Conservation (phyloP, 2,113 vertebrate genomes). For the Anarrhichthys ocellatus region DNA sequence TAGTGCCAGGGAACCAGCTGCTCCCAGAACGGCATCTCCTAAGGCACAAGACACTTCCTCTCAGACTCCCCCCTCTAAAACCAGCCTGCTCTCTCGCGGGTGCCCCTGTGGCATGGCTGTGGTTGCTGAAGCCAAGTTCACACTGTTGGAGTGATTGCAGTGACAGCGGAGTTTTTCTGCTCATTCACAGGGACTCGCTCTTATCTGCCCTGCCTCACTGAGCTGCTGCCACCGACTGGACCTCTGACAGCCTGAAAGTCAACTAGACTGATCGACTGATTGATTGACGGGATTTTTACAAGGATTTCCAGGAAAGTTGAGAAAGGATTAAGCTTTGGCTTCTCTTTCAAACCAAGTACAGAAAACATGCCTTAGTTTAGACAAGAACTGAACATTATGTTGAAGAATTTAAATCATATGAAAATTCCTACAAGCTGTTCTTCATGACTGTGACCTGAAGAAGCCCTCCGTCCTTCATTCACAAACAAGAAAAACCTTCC, state of each 20-base stretch:
- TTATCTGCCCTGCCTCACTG: conserved; percentile 48
- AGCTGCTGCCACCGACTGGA: neutral
- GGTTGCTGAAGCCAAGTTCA: conserved; percentile 54
- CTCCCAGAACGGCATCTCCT: conserved; percentile 63
- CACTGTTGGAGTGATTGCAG: conserved; percentile 67
- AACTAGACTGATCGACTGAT: conserved; percentile 2
- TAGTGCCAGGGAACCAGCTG: conserved; percentile 71
- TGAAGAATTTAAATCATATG: conserved; percentile 9
- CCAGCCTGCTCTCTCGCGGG: conserved; percentile 30
- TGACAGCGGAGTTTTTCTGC: conserved; percentile 63
- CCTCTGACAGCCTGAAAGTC: conserved; percentile 32
- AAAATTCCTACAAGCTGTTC: conserved; percentile 1
- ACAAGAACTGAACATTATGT: neutral
- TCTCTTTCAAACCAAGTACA: conserved; percentile 16
- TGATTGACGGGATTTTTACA: conserved; percentile 20
- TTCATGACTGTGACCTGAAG: neutral
- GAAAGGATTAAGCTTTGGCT: conserved; percentile 18
- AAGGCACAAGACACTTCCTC: conserved; percentile 60
- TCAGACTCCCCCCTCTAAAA: conserved; percentile 11
- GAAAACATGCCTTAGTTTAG: neutral
- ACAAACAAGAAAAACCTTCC: neutral
- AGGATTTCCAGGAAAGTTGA: neutral
- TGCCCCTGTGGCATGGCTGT: conserved; percentile 38
- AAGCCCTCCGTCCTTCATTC: neutral
- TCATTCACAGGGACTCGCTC: conserved; percentile 41